Percentiles rank a stretch among this genome's conserved stretches.
Conservation (phyloP, 2,797 vertebrate species). For the Sebastes goodei region DNA sequence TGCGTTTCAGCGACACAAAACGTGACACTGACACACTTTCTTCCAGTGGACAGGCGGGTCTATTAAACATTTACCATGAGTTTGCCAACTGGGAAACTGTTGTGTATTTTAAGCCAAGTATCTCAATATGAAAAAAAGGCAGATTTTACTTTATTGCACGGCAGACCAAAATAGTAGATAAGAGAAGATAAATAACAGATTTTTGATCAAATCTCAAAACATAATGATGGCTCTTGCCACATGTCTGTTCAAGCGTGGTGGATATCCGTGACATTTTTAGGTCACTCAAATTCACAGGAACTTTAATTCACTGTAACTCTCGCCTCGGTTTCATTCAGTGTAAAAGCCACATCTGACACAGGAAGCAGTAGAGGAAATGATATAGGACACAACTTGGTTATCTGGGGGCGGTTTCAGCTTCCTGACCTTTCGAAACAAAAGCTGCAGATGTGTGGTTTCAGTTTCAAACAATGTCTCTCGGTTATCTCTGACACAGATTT, state of each 20-base stretch:
- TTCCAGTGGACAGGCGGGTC: too few species aligned
- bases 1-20: too few species aligned
- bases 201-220: neutral
- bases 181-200: neutral
- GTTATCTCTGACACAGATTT: constrained; percentile 46
- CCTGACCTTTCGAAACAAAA: constrained; percentile 47
- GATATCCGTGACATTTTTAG: constrained; percentile 24
- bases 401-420: constrained; percentile 45
- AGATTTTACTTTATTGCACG: neutral
- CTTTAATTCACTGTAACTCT: neutral
- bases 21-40: too few species aligned
- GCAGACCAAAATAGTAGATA: neutral
- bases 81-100: neutral
- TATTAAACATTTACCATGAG: too few species aligned
- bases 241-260: neutral
- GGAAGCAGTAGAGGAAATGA: constrained; percentile 54
- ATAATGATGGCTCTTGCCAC: neutral
- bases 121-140: neutral
- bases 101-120: neutral
- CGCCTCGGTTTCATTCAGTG: neutral
- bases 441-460: constrained; percentile 35
- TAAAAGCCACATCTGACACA: constrained; percentile 33
- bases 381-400: constrained; percentile 27
- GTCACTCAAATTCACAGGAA: constrained; percentile 11
- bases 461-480: neutral